A percentile compares a stretch with the other conserved stretches of the same genome.
Evolutionary conservation across 2,888 invertebrate genomes (phyloP).

Genomic region (Synanthedon tipuliformis): DNA sequence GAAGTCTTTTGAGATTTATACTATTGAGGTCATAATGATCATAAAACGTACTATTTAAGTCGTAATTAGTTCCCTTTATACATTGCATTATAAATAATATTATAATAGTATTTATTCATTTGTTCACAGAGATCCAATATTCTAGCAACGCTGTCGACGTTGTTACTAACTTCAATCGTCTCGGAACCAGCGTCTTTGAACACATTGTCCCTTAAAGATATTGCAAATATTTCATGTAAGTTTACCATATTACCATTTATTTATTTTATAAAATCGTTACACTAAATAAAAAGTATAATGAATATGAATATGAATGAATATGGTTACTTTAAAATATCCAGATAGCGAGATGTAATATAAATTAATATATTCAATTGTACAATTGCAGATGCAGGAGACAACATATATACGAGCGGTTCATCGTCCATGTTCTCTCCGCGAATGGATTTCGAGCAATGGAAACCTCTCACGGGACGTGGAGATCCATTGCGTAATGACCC

Average conservation of each 20-base stretch:
- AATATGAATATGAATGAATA: too few relatives aligned
- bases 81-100: too few relatives aligned
- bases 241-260: conserved; percentile 2
- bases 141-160: conserved; percentile 11
- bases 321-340: too few relatives aligned
- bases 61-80: too few relatives aligned
- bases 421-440: conserved; percentile 75
- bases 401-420: conserved; percentile 24
- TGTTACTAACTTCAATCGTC: conserved; percentile 10
- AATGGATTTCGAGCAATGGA: conserved; percentile 88
- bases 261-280: too few relatives aligned
- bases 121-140: conserved; percentile 14
- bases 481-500: conserved; percentile 87
- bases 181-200: conserved; percentile 10
- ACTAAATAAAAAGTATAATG: too few relatives aligned
- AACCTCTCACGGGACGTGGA: conserved; percentile 80
- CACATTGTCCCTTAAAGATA: conserved; percentile 14
- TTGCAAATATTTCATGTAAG: conserved; percentile 22
- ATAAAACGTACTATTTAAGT: too few relatives aligned
- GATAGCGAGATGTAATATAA: too few relatives aligned
- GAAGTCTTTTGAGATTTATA: too few relatives aligned
- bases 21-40: too few relatives aligned
- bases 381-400: conserved; percentile 39
- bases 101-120: background rate
- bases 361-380: too few relatives aligned